Percentiles rank a stretch among this genome's conserved stretches.
These are phyloP conservation scores for Zapus hudsonius DNA, from an alignment of 2,113 vertebrate species.

Conservation along the genomic window DNA sequence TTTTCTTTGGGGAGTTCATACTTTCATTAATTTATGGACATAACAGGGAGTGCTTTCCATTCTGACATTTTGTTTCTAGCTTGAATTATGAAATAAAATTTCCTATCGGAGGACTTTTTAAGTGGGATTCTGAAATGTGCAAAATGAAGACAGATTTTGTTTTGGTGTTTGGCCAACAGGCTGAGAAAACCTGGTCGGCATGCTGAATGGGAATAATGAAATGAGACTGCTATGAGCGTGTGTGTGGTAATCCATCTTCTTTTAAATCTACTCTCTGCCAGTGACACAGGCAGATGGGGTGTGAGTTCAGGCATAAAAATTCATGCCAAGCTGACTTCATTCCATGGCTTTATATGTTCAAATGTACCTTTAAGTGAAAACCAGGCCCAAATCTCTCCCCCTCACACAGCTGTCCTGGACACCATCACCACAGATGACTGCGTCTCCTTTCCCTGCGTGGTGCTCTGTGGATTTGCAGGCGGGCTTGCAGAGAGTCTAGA, in stretches of 20 bases:
- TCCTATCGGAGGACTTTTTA: neutral
- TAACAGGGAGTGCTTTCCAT: neutral
- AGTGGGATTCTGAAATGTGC: neutral
- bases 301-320: slow-evolving; percentile 64
- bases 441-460: neutral
- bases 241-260: slow-evolving; percentile 67
- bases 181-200: slow-evolving; percentile 75
- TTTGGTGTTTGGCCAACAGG: slow-evolving; percentile 76
- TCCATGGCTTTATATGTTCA: slow-evolving; percentile 15
- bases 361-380: slow-evolving; percentile 54
- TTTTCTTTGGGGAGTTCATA: neutral
- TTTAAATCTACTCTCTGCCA: slow-evolving; percentile 62
- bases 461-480: neutral
- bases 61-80: slow-evolving; percentile 45
- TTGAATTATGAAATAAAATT: slow-evolving; percentile 43
- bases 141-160: slow-evolving; percentile 47
- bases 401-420: too few species aligned
- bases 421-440: too few species aligned
- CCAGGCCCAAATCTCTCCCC: neutral
- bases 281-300: slow-evolving; percentile 53
- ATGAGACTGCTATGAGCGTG: slow-evolving; percentile 69
- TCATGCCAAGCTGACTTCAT: slow-evolving; percentile 34
- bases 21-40: neutral
- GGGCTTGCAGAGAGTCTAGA: neutral
- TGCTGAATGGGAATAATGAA: slow-evolving; percentile 79